Evolutionary conservation across 2,888 invertebrate species (phyloP).

Genomic region (Octonoba sinensis): DNA sequence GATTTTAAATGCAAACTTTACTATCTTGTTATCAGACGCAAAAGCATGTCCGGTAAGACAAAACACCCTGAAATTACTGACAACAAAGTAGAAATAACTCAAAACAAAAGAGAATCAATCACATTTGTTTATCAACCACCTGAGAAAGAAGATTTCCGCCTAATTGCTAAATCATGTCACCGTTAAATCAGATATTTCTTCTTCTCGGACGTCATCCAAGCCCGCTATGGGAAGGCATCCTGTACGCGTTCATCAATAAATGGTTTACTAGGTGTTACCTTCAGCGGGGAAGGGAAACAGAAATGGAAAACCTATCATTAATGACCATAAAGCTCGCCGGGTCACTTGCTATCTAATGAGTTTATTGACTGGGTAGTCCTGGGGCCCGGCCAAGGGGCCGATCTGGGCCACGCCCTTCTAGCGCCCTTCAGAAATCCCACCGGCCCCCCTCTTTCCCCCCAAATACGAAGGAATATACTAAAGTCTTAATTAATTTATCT

Average conservation of each 20-base stretch:
- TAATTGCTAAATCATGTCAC: too few relatives aligned
- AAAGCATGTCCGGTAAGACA: too few relatives aligned
- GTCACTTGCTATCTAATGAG: slow-evolving; percentile 58
- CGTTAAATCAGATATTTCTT: too few relatives aligned
- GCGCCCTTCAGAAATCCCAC: slow-evolving; percentile 46
- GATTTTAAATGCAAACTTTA: too few relatives aligned
- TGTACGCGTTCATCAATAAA: slow-evolving; percentile 47
- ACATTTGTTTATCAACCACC: too few relatives aligned
- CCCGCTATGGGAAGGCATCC: background rate
- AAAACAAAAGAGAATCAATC: too few relatives aligned
- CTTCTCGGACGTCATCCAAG: too few relatives aligned
- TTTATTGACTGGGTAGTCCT: slow-evolving; percentile 59
- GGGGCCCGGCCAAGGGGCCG: slow-evolving; percentile 58
- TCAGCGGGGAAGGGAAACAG: slow-evolving; percentile 21
- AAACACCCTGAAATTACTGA: too few relatives aligned
- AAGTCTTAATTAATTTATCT: slow-evolving; percentile 61
- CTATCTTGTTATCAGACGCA: too few relatives aligned
- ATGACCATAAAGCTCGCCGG: slow-evolving; percentile 62
- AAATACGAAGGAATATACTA: slow-evolving; percentile 7
- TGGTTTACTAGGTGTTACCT: slow-evolving; percentile 59
- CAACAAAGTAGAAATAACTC: too few relatives aligned
- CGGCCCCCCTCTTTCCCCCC: background rate
- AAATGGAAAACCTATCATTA: slow-evolving; percentile 63
- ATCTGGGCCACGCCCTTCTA: slow-evolving; percentile 49
- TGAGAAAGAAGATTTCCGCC: too few relatives aligned